These are phyloP conservation scores for Bergia puertoricense DNA, from an alignment of 92 coral and sea anemone species.

Conservation along the genomic window DNA sequence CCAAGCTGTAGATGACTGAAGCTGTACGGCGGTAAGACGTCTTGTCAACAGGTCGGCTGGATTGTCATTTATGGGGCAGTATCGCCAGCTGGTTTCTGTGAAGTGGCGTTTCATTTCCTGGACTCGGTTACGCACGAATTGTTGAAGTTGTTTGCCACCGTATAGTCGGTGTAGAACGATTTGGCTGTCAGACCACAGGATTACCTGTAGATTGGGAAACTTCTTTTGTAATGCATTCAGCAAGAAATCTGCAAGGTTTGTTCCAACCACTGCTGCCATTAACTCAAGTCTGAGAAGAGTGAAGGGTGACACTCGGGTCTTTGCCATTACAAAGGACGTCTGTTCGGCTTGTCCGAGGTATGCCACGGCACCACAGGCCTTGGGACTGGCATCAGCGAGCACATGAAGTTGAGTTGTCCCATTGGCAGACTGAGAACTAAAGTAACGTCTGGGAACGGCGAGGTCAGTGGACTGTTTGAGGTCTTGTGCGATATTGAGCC, in stretches of 20 bases:
- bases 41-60: constrained; percentile 56
- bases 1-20: constrained; percentile 39
- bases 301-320: constrained; percentile 51
- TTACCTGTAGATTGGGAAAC: constrained; percentile 23
- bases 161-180: constrained; percentile 61
- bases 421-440: neutral
- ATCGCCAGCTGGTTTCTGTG: constrained; percentile 36
- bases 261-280: constrained; percentile 43
- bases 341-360: constrained; percentile 26
- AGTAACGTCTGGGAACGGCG: neutral
- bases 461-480: neutral
- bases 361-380: constrained; percentile 26
- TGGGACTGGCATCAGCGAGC: constrained; percentile 24
- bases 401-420: neutral
- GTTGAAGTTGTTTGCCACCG: constrained; percentile 40
- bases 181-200: constrained; percentile 58
- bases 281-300: constrained; percentile 53
- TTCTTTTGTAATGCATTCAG: neutral
- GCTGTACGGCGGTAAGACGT: constrained; percentile 47
- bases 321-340: constrained; percentile 49
- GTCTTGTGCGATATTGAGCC: constrained; percentile 34
- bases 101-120: constrained; percentile 41
- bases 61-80: constrained; percentile 59
- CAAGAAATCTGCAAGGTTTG: constrained; percentile 39
- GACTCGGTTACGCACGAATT: constrained; percentile 36